Base-by-base conservation (phyloP, 2,113 vertebrate species). In the Zosterops japonicus region DNA sequence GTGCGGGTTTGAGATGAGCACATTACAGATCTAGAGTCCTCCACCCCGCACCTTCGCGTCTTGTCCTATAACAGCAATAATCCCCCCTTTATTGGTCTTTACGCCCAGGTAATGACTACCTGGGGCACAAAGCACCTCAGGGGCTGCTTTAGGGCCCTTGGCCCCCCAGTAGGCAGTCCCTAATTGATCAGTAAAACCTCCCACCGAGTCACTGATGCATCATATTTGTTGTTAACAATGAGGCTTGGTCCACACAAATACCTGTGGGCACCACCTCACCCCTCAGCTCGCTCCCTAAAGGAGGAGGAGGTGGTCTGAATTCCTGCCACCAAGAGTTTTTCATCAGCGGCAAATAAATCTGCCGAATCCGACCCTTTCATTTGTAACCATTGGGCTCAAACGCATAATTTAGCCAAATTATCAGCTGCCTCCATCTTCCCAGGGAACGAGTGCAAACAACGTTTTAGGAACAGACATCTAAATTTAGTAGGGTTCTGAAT, bases 391-490 rank as follows among this genome's bases (percentile, higher is more conserved):
- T 70, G 59, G 88, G 90, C 95, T 87, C 93, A 36, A 88, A 71
- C 68, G 81, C 81, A 77, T 95, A 94, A 96, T 96, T 95, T 96
- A 97, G 70, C 89, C 90, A 86, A 96, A 88, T 92, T 83, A 89
- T 91, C 92, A 68, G 68, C 90, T 27, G 27, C 85, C 90, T 86
- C 89, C 80, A 93, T 83, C 65, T 95, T 93, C 93, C 80, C 50
- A n/a, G 77, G 83, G 94, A 95, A 69, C 31, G 59, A 93, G 90
- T 23, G 90, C 89, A 93, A 91, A 94, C 86, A 95, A 81, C 22
- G 81, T 92, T 96, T 95, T 94, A 96, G 96, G 96, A 97, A 83
- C 91, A 93, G 97, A 95, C 95, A 79, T 97, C 92, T 94, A 94
- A 90, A 95, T 96, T 97, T 95, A 94, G 95, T 90, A 56, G 68